Conservation (phyloP, 2,113 vertebrate species). For the Muntiacus reevesi region DNA sequence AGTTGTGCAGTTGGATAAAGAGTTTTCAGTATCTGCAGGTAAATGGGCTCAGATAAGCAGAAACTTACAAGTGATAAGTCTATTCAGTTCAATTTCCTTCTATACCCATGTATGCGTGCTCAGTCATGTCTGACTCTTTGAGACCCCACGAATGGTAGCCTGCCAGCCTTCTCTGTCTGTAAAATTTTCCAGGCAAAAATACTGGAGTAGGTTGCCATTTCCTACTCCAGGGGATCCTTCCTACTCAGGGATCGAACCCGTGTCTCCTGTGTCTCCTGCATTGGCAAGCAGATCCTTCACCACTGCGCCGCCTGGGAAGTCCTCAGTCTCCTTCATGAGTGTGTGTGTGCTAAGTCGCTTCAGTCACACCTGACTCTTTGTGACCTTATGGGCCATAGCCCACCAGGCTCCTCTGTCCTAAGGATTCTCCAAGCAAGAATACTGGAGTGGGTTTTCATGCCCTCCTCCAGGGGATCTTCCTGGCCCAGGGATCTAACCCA, state of each 20-base stretch:
- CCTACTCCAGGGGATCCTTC: background rate
- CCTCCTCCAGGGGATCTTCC: background rate
- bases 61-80: background rate
- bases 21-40: background rate
- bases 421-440: background rate
- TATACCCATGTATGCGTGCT: background rate
- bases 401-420: background rate
- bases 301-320: background rate
- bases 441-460: background rate
- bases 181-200: background rate
- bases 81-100: background rate
- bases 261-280: background rate
- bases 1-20: background rate
- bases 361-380: background rate
- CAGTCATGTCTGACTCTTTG: background rate
- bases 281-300: background rate
- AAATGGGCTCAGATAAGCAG: background rate
- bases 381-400: background rate
- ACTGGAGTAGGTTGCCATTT: background rate
- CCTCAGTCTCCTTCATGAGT: background rate
- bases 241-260: fast-evolving
- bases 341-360: background rate
- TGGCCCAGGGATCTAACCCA: background rate
- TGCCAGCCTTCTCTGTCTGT: background rate
- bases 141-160: background rate